phyloP scores from a whole-genome alignment of 2,888 invertebrate genomes.

The Lochmaea crataegi region DNA sequence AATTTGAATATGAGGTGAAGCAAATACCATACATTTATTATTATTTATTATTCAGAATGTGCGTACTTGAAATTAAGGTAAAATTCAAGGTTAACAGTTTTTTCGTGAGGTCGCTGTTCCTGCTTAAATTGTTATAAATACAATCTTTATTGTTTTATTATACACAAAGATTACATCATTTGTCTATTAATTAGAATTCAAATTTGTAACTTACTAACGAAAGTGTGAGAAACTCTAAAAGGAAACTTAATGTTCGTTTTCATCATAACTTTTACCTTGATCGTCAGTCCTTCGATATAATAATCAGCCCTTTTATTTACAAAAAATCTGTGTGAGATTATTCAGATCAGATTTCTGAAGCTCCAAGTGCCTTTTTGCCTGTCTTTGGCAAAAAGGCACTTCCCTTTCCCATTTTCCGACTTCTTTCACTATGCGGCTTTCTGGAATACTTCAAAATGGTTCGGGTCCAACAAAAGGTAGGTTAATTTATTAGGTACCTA shows the following conservation, averaged over 20 bases:
- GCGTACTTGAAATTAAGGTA: constrained; percentile 9
- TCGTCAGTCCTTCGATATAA: neutral
- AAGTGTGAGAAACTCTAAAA: neutral
- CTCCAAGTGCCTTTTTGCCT: too few species aligned
- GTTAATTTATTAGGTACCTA: too few species aligned
- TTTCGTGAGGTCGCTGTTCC: constrained; percentile 9
- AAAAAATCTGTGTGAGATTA: too few species aligned
- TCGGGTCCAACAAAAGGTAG: too few species aligned
- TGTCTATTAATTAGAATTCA: neutral
- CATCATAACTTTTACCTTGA: neutral
- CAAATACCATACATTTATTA: too few species aligned
- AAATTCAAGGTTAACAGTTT: constrained; percentile 6
- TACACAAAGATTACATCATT: constrained; percentile 4
- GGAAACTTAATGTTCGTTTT: neutral
- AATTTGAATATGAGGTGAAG: too few species aligned
- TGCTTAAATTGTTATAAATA: constrained; percentile 3
- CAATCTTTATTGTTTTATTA: constrained; percentile 6
- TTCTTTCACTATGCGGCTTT: too few species aligned
- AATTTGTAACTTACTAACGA: neutral
- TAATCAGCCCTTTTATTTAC: neutral
- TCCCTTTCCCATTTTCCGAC: too few species aligned
- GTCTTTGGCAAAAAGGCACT: too few species aligned
- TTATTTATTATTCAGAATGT: neutral
- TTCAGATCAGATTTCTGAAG: too few species aligned
- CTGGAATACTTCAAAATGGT: too few species aligned